Percentiles rank a stretch among this genome's conserved stretches.
phyloP scores from a whole-genome alignment of 2,888 invertebrate genomes.

The Synergus japonicus region DNA sequence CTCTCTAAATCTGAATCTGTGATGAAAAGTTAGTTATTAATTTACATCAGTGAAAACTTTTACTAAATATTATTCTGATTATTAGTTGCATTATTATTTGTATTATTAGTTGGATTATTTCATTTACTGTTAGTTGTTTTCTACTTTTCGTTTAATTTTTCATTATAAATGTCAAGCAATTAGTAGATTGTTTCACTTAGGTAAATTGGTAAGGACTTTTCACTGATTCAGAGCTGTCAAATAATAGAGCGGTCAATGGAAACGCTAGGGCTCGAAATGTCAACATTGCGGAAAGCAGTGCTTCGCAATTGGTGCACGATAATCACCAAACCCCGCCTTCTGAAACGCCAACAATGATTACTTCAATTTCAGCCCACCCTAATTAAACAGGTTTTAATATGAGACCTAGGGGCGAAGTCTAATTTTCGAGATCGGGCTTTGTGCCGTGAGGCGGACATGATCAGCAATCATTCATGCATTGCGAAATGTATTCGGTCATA shows the following conservation, averaged over 20 bases:
- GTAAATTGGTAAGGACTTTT: too few relatives aligned
- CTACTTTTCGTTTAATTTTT: too few relatives aligned
- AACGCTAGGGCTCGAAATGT: slow-evolving; percentile 43
- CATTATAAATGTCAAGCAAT: too few relatives aligned
- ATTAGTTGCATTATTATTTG: too few relatives aligned
- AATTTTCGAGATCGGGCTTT: slow-evolving; percentile 4
- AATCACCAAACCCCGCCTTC: slow-evolving; percentile 42
- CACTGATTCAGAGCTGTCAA: too few relatives aligned
- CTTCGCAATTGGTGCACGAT: slow-evolving; percentile 45
- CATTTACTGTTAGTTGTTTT: too few relatives aligned
- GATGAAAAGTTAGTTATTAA: too few relatives aligned
- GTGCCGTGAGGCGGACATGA: not conserved
- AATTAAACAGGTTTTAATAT: slow-evolving; percentile 37
- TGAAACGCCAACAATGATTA: slow-evolving; percentile 10
- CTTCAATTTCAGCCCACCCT: slow-evolving; percentile 21
- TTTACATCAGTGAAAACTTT: too few relatives aligned
- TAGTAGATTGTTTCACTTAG: too few relatives aligned
- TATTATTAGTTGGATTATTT: too few relatives aligned
- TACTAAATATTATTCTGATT: too few relatives aligned
- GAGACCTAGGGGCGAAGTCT: slow-evolving; percentile 2
- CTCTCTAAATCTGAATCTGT: too few relatives aligned
- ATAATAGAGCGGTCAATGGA: slow-evolving; percentile 29
- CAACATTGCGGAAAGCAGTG: slow-evolving; percentile 42
- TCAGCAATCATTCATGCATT: not conserved
- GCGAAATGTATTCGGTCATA: not conserved